Percentiles rank a stretch among this genome's conserved stretches.
These are phyloP conservation scores for Linnaemya tessellans DNA, from an alignment of 2,888 invertebrate genomes.

Conservation along the genomic window DNA sequence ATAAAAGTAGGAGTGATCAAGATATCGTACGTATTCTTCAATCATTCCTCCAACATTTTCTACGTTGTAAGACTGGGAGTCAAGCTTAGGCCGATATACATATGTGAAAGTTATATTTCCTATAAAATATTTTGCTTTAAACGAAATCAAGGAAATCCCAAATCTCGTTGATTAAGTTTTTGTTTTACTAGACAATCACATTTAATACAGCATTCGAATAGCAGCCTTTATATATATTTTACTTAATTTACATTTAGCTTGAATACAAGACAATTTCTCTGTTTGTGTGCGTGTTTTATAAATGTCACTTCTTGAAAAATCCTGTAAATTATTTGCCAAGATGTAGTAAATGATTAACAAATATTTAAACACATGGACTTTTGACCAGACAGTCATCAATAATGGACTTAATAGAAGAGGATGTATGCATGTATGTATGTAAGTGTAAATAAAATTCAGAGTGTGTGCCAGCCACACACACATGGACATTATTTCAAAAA, in stretches of 20 bases:
- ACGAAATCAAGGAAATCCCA: no score
- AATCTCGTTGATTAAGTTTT: no score
- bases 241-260: background rate
- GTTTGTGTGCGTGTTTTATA: background rate
- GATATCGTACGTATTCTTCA: no score
- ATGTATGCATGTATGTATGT: background rate
- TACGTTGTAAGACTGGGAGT: no score
- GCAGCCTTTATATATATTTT: no score
- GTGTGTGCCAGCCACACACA: slow-evolving; percentile 5
- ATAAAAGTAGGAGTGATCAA: no score
- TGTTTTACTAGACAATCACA: background rate
- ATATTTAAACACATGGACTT: slow-evolving; percentile 70
- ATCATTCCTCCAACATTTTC: no score
- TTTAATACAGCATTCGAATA: no score
- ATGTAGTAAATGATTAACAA: slow-evolving; percentile 69
- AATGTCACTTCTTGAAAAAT: slow-evolving; percentile 39
- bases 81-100: no score
- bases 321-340: slow-evolving; percentile 61
- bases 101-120: no score
- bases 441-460: background rate
- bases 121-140: no score
- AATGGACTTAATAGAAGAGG: slow-evolving; percentile 38
- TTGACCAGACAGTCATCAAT: slow-evolving; percentile 73
- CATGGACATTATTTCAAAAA: slow-evolving; percentile 65
- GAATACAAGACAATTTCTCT: background rate